Evolutionary conservation across 2,888 invertebrate species (phyloP), one percentile per base, ranked within the genome.

Genomic region (Cryptus viduatorius): DNA sequence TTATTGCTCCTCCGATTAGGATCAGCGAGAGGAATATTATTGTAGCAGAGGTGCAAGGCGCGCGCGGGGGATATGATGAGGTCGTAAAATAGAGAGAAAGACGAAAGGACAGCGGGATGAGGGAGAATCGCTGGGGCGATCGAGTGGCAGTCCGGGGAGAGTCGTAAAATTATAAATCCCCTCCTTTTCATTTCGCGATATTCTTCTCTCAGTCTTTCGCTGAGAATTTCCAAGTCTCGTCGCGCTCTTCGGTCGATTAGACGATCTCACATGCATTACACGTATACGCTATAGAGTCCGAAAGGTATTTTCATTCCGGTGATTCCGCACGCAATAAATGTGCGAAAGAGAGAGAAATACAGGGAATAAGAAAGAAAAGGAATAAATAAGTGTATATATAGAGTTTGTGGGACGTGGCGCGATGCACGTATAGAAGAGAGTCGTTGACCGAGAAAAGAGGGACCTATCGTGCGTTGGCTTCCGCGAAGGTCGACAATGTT

Each of bases 131-230:
- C 64, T 79, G 80, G 84, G 73, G 50, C 53, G 80, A 76, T 71
- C 29, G 61, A 82, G 79, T 29, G 56, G 75, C 76, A 79, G 83
- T 53, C 76, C 75, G 72, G 75, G 69, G 76, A 76, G 86, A 86
- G 89, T 90, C 89, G 88, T 91, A 92, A 92, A 93, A 92, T 92
- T 92, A 92, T 90, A 90, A 90, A 90, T 86, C 89, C 88, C 71
- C 71, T 67, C 59, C 68, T 48, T 64, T 59, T 46, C 42, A 31
- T 5, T n/a, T 31, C 61, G 61, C 61, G 61, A 61, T 61, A 61
- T 61, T 61, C 8, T 16, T 12, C 37, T 61, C 46, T 37, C 65
- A 16, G 31, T 64, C 53, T 53, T 65, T 64, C 67, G 24, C 29
- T 24, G 64, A 24, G 79, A 82, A 50, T 82, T 73, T 83, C 83